Evolutionary conservation across 2,797 vertebrate genomes (phyloP).

Genomic region (Peromyscus nudipes): DNA sequence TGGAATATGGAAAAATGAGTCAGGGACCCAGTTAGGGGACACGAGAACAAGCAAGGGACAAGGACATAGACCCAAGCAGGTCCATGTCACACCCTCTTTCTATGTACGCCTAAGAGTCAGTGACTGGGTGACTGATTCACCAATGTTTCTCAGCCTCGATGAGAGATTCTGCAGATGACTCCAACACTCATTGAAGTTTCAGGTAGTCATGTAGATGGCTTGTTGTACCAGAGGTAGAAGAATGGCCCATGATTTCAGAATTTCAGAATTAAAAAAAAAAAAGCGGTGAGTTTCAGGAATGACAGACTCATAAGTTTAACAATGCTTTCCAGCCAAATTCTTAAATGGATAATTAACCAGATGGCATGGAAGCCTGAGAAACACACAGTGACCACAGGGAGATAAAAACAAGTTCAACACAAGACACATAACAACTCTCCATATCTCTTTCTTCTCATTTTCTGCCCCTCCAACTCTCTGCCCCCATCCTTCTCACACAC

Average conservation of each 20-base stretch:
- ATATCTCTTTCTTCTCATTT: neutral
- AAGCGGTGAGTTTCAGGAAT: neutral
- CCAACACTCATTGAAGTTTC: neutral
- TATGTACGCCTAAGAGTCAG: neutral
- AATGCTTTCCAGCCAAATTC: slow-evolving; percentile 54
- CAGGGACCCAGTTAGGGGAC: neutral
- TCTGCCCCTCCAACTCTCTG: too few relatives aligned
- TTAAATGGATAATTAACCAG: slow-evolving; percentile 53
- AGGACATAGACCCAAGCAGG: neutral
- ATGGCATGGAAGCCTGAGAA: slow-evolving; percentile 43
- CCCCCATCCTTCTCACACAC: neutral
- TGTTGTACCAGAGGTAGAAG: neutral
- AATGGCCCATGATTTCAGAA: slow-evolving; percentile 3
- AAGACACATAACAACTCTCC: neutral
- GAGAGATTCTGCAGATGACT: neutral
- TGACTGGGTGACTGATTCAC: neutral
- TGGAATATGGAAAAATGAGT: neutral
- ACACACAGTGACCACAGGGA: neutral
- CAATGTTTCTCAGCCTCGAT: neutral
- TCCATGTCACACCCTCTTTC: neutral
- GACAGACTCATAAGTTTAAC: neutral
- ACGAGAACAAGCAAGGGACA: neutral
- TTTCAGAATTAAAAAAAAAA: neutral
- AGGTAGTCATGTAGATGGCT: neutral
- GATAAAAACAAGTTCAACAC: neutral